Percentiles rank a stretch among this genome's conserved stretches.
Evolutionary conservation across 2,113 vertebrate species (phyloP).

Genomic region (Anhinga anhinga): DNA sequence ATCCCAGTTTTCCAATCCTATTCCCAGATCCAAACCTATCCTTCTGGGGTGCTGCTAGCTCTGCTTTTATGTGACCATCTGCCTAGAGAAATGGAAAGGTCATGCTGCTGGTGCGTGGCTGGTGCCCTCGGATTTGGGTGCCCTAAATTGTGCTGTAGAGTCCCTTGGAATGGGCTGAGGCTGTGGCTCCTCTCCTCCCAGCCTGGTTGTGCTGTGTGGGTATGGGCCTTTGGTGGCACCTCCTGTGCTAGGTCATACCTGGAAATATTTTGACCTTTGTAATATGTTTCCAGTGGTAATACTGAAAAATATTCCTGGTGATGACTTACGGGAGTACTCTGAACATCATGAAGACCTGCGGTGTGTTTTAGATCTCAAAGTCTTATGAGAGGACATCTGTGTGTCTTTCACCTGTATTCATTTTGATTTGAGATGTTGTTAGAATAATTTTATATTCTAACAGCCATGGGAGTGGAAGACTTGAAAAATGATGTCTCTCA

Average conservation of each 20-base stretch:
- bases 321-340: neutral
- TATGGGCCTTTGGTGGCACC: neutral
- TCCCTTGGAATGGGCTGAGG: neutral
- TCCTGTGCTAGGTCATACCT: neutral
- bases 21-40: no score
- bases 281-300: neutral
- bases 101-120: rapidly evolving
- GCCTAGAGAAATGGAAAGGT: neutral
- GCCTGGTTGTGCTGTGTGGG: rapidly evolving
- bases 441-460: neutral
- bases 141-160: neutral
- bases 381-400: neutral
- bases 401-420: neutral
- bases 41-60: rapidly evolving
- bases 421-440: neutral
- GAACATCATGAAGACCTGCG: neutral
- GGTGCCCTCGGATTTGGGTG: neutral
- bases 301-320: neutral
- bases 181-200: neutral
- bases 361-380: neutral
- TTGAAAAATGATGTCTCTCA: neutral
- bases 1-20: no score
- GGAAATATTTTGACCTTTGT: neutral
- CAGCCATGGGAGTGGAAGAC: neutral
- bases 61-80: neutral